Conservation (phyloP, 64 coral and sea anemone genomes). For the Pocillopora verrucosa region DNA sequence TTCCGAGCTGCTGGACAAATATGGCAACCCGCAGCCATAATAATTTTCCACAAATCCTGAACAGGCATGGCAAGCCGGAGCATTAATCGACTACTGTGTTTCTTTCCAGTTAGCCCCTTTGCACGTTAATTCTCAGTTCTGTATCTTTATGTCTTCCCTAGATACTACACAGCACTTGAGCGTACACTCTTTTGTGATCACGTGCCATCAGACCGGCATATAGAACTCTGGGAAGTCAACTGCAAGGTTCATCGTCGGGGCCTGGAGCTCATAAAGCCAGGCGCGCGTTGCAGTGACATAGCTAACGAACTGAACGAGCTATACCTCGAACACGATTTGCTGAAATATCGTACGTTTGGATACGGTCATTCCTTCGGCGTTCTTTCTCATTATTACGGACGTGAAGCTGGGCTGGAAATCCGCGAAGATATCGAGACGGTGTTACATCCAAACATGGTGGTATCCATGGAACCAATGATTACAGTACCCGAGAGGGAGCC, state of each 20-base stretch:
- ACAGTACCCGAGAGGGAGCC: slow-evolving; percentile 83
- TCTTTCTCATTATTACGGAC: slow-evolving; percentile 89
- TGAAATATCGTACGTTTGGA: slow-evolving; percentile 85
- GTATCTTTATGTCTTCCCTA: slow-evolving; percentile 6
- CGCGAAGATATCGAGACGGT: slow-evolving; percentile 83
- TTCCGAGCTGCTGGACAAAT: too few species aligned
- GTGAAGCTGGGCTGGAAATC: slow-evolving; percentile 88
- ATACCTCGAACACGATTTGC: slow-evolving; percentile 65
- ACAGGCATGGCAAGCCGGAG: too few species aligned
- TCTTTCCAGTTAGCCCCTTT: too few species aligned
- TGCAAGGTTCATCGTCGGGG: slow-evolving; percentile 78
- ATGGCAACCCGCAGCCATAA: too few species aligned
- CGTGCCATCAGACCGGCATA: slow-evolving; percentile 87
- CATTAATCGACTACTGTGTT: too few species aligned
- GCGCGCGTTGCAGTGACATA: slow-evolving; percentile 75
- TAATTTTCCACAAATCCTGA: too few species aligned
- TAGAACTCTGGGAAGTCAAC: slow-evolving; percentile 88
- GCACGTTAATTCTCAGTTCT: not conserved
- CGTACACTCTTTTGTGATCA: slow-evolving; percentile 89
- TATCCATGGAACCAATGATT: slow-evolving; percentile 93
- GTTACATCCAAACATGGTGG: slow-evolving; percentile 88
- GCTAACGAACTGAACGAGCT: slow-evolving; percentile 89
- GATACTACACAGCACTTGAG: slow-evolving; percentile 85
- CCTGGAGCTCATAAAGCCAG: slow-evolving; percentile 86
- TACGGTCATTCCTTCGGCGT: slow-evolving; percentile 96